Evolutionary conservation across 2,888 invertebrate species (phyloP), one percentile per base, ranked within the genome.

Genomic region (Colletes collaris): DNA sequence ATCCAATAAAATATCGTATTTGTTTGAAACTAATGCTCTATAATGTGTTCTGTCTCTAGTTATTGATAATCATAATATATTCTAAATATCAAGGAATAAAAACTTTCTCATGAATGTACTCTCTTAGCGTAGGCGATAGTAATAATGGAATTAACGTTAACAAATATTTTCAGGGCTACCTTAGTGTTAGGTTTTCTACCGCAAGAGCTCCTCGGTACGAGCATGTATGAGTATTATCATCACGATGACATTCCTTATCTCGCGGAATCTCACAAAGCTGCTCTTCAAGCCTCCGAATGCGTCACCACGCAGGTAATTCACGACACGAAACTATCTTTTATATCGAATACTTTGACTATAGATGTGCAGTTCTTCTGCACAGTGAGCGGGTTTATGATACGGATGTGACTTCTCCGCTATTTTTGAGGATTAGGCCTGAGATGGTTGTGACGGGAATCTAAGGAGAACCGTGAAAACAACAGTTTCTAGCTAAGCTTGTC

Each of bases 151-250:
- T 10, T 68, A 8, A 50, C 2, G n/a, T 5, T 59, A 37, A 44
- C 3, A 55, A 8, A 46, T 49, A 8, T 46, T 40, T 77, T 19
- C 93, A 98, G 98, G 92, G 97, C 97, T 40, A 98, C 98, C 2
- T 93, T 97, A 83, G 96, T 97, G 50, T 94, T 98, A 77, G 98
- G 98, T 1, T 98, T 97, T 94, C 94, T 99, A 73, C 98, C 98
- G 0, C 98, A 99, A 93, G 98, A 99, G 94, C 94, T 99, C 63
- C 93, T 98, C 35, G 98, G 98, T 52, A 97, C 98, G 11, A 98
- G 97, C 87, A 96, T 98, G 94, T 98, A 98, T 92, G 98, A 98
- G 93, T 98, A 98, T 93, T 97, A 97, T 90, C 96, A 97, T 88
- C 96, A 96, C 72, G 96, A 97, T 55, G 98, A 98, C 91, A 95